Base-by-base conservation (phyloP, 37 sponge, comb jelly and placozoan species). In the Eunapius fragilis region DNA sequence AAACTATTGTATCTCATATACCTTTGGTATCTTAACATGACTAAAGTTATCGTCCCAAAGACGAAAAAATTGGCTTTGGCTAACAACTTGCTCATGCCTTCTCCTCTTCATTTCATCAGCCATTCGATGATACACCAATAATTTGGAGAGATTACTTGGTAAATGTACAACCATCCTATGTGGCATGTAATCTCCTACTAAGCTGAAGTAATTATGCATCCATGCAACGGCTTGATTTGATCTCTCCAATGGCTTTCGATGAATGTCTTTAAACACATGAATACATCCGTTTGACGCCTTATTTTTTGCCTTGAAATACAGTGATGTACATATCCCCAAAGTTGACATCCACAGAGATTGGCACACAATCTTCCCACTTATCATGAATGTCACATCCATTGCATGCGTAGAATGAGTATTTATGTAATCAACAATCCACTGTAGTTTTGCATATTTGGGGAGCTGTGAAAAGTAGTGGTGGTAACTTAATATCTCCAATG, bases 21-120 rank as follows among this genome's bases (percentile, higher is more conserved):
- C 86, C 79, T 86, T 86, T 27, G 86, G 86, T 22, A 86, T 86
- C 17, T 25, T 38, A 11, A 86, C 86, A 70, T 37, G 67, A n/a
- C 25, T 12, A 41, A 86, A 86, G 22, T 70, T 25, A 4, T 28
- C 76, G 2, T 45, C 23, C 76, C 76, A 76, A 5, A 76, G 25
- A 6, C 19, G 23, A 84, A 67, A 58, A 17, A 84, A 84, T 3
- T 49, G 84, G 41, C 41, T 41, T 6, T 41, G 3, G 3, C 6
- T 9, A 41, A 41, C 41, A 41, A 9, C 3, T 6, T 41, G 41
- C 3, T 6, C 3, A n/a, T 45, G 47, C 6, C 58, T 58, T 58
- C 58, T 5, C 2, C 76, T 31, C 31, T 28, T 3, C 71, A 77
- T 26, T 0, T 86, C 50, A 13, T 14, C 26, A 17, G 37, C 71